A percentile compares a stretch with the other conserved stretches of the same genome.
phyloP scores from a whole-genome alignment of 2,797 vertebrate species.

The Nasua narica region DNA sequence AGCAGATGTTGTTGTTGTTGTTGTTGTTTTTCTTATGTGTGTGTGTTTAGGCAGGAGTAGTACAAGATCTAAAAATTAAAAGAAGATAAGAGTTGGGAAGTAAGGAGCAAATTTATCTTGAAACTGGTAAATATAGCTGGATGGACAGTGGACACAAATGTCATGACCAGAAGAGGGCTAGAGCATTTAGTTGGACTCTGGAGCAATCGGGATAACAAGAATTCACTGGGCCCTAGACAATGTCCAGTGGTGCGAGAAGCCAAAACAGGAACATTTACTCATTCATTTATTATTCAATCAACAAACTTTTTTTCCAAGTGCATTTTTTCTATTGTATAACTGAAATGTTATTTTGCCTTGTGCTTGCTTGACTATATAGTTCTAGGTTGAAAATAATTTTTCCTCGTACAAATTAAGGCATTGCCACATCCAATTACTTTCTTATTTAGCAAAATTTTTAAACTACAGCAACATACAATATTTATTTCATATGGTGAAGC shows the following conservation, averaged over 20 bases:
- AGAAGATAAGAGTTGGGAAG: constrained; percentile 5
- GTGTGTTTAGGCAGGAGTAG: background rate
- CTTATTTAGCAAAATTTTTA: background rate
- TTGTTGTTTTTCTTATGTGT: background rate
- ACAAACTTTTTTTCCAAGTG: background rate
- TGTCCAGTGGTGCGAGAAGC: background rate
- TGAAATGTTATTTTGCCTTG: background rate
- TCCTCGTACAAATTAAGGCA: background rate
- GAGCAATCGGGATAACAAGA: background rate
- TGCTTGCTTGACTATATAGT: background rate
- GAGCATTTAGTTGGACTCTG: background rate
- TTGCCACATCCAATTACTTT: background rate
- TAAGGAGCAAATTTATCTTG: background rate
- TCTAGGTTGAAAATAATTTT: background rate
- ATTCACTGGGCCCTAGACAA: background rate
- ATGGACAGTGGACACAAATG: background rate
- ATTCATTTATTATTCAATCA: background rate
- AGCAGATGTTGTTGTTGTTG: background rate
- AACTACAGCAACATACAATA: background rate
- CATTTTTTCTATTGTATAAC: background rate
- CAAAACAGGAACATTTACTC: background rate
- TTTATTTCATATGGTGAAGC: background rate
- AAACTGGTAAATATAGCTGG: background rate
- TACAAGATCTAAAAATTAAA: background rate
- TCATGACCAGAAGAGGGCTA: background rate